phyloP scores from a whole-genome alignment of 2,888 invertebrate species.

The Chloroclystis v-ata region DNA sequence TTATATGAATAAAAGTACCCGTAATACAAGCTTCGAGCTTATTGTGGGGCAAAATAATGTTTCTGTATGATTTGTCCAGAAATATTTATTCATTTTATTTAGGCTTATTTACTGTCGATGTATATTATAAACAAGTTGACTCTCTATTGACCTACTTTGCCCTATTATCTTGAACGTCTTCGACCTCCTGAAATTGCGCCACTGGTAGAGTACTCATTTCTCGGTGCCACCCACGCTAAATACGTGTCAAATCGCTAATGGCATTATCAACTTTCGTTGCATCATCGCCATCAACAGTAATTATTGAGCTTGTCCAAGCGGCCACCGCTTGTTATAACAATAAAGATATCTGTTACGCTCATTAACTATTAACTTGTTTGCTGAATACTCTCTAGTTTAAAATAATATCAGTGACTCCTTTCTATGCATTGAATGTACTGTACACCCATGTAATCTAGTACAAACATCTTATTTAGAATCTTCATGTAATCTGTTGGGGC shows the following conservation, averaged over 20 bases:
- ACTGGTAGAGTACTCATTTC: constrained; percentile 55
- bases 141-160: constrained; percentile 50
- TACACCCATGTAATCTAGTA: constrained; percentile 22
- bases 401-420: constrained; percentile 22
- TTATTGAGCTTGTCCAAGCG: constrained; percentile 57
- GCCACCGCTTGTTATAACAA: constrained; percentile 57
- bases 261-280: constrained; percentile 74
- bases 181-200: constrained; percentile 52
- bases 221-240: constrained; percentile 61
- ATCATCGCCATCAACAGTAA: constrained; percentile 59
- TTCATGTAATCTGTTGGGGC: constrained; percentile 59
- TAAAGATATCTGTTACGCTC: constrained; percentile 61
- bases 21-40: no score
- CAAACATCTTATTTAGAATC: constrained; percentile 35
- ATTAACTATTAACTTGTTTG: constrained; percentile 51
- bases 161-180: constrained; percentile 50
- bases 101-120: no score
- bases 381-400: constrained; percentile 43
- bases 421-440: constrained; percentile 31
- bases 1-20: no score
- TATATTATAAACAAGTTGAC: constrained; percentile 34
- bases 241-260: constrained; percentile 72
- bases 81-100: no score
- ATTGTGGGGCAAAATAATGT: no score
- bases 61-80: no score